These are phyloP conservation scores for Drosophila seclusa DNA, from an alignment of 2,888 invertebrate species.

Conservation along the genomic window DNA sequence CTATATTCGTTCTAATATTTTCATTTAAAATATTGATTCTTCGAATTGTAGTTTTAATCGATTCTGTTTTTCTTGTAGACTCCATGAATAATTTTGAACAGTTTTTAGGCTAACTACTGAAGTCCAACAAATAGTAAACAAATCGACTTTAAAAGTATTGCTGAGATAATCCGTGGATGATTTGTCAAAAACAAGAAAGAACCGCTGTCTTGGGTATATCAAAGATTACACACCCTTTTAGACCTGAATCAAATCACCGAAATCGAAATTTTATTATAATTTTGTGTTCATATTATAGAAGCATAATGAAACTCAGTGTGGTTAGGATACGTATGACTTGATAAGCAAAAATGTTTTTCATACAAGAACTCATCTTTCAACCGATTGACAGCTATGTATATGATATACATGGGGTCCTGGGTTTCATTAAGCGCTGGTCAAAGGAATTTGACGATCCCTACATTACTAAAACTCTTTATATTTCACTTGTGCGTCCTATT, in stretches of 20 bases:
- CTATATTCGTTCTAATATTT: background rate
- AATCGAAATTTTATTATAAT: background rate
- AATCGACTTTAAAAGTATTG: background rate
- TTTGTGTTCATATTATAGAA: background rate
- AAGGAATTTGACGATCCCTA: no score
- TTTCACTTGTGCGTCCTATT: no score
- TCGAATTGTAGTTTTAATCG: background rate
- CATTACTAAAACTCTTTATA: no score
- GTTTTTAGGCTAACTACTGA: background rate
- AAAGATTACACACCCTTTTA: background rate
- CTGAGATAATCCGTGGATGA: background rate
- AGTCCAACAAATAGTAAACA: background rate
- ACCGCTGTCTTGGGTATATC: background rate
- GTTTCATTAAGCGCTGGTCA: no score
- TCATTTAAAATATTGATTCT: background rate
- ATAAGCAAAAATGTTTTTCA: no score
- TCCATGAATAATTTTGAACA: background rate
- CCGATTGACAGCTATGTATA: background rate
- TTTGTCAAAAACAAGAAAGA: background rate
- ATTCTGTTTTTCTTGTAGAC: background rate
- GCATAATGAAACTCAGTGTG: no score
- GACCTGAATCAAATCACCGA: background rate
- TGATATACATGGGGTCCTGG: no score
- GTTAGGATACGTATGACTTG: no score
- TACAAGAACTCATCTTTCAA: background rate